phyloP scores from a whole-genome alignment of 1,140 invertebrate species.

The Ceratoteleas bidentatus region DNA sequence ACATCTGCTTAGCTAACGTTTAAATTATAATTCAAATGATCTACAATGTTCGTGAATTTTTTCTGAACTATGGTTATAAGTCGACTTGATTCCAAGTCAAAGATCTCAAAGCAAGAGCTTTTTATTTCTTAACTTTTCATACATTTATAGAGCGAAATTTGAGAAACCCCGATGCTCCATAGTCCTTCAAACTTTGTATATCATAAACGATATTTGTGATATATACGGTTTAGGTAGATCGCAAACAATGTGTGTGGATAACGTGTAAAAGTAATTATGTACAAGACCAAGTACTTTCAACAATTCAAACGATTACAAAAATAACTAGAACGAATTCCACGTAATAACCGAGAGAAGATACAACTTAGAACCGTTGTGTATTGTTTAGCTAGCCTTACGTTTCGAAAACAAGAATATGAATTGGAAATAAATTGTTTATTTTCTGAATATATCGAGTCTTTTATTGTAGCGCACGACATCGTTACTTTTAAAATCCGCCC shows the following conservation, averaged over 20 bases:
- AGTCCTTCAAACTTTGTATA: constrained; percentile 23
- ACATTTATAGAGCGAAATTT: no score
- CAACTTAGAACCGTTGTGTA: constrained; percentile 22
- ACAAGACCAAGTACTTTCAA: constrained; percentile 50
- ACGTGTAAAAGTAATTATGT: constrained; percentile 38
- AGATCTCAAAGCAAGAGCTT: no score
- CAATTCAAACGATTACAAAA: constrained; percentile 37
- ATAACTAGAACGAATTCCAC: constrained; percentile 37
- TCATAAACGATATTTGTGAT: constrained; percentile 40
- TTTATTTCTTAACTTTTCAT: no score
- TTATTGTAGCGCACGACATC: constrained; percentile 48
- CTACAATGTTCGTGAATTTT: no score
- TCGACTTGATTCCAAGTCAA: no score
- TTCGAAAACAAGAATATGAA: constrained; percentile 47
- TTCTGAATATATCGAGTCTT: constrained; percentile 56
- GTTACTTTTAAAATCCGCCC: constrained; percentile 2
- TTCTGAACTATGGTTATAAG: no score
- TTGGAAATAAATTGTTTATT: constrained; percentile 65
- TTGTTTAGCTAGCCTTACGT: constrained; percentile 35
- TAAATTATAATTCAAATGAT: no score
- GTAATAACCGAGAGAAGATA: constrained; percentile 32
- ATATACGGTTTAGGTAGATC: constrained; percentile 16
- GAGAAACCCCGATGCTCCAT: no score
- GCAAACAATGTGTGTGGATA: constrained; percentile 30
- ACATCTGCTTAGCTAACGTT: no score